phyloP scores from a whole-genome alignment of 2,888 invertebrate species.

The Leucoma salicis region DNA sequence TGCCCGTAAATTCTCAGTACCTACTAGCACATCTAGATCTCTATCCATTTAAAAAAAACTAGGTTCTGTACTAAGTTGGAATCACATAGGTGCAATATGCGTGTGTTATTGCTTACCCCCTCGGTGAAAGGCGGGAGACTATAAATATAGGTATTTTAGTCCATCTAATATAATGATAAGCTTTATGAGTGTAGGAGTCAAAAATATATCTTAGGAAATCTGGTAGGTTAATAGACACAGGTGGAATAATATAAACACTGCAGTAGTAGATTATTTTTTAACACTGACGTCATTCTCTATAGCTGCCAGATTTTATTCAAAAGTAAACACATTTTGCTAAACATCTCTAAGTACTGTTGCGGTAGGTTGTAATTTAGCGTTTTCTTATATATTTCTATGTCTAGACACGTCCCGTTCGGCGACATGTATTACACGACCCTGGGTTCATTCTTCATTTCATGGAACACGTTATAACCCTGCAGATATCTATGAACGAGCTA shows the following conservation, averaged over 20 bases:
- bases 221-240: background rate
- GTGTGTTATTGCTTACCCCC: too few relatives aligned
- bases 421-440: conserved; percentile 53
- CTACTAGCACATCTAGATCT: too few relatives aligned
- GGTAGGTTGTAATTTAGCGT: conserved; percentile 13
- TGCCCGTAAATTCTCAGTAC: too few relatives aligned
- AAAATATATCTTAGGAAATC: background rate
- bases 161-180: too few relatives aligned
- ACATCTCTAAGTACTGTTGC: conserved; percentile 1
- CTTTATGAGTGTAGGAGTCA: background rate
- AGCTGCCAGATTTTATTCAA: background rate
- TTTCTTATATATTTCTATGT: conserved; percentile 18
- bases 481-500: conserved; percentile 26
- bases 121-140: too few relatives aligned
- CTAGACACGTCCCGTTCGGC: conserved; percentile 44
- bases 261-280: background rate
- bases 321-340: background rate
- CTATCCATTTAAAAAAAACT: too few relatives aligned
- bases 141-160: too few relatives aligned
- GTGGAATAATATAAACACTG: background rate
- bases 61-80: too few relatives aligned
- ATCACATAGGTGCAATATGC: too few relatives aligned
- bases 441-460: conserved; percentile 47
- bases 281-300: background rate
- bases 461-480: conserved; percentile 39